Percentiles rank a stretch among this genome's conserved stretches.
Evolutionary conservation across 2,888 invertebrate species (phyloP).

Genomic region (Helobdella robusta): DNA sequence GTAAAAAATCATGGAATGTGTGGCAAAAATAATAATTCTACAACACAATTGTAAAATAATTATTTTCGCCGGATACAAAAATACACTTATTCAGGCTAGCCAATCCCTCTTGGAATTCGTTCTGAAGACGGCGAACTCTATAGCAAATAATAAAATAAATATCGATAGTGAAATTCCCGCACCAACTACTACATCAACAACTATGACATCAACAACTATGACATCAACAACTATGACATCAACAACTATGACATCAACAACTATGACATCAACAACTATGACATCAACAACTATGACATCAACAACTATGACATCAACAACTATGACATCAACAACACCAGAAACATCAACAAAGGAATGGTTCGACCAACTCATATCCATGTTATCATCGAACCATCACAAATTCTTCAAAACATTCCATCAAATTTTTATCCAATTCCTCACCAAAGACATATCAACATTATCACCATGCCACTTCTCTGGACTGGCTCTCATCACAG

Average conservation of each 20-base stretch:
- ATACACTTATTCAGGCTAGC: neutral
- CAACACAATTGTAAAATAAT: neutral
- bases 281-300: too few species aligned
- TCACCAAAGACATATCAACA: neutral
- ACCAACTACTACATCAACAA: too few species aligned
- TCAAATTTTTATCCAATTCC: neutral
- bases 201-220: too few species aligned
- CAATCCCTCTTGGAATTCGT: neutral
- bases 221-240: too few species aligned
- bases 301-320: too few species aligned
- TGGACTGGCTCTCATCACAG: neutral
- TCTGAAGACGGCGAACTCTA: neutral
- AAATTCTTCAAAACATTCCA: neutral
- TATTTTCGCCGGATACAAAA: too few species aligned
- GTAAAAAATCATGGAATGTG: too few species aligned
- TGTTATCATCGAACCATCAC: neutral
- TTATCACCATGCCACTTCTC: neutral
- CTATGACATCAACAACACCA: neutral
- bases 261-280: too few species aligned
- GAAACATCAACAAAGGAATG: neutral
- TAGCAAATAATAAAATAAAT: too few species aligned
- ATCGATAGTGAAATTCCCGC: too few species aligned
- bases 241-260: too few species aligned
- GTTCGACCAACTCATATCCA: constrained; percentile 3
- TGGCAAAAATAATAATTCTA: neutral